phyloP scores from a whole-genome alignment of 1,140 invertebrate species.

The Zaprionus davidi region DNA sequence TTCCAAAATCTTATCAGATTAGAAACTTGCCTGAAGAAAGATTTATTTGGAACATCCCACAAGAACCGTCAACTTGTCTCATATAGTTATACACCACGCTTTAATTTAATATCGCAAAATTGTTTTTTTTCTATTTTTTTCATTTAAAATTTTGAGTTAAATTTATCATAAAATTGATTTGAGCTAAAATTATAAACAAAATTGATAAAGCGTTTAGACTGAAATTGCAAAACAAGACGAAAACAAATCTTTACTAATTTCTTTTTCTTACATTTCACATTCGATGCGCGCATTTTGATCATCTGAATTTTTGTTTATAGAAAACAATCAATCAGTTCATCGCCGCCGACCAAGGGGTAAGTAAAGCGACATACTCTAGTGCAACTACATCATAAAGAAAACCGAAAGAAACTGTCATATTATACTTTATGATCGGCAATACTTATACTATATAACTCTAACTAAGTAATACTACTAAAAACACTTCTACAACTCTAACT shows the following conservation, averaged over 20 bases:
- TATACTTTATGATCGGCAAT: background rate
- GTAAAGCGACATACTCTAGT: conserved; percentile 33
- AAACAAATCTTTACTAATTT: conserved; percentile 73
- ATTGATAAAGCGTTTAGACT: conserved; percentile 10
- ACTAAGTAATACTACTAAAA: conserved; percentile 20
- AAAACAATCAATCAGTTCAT: conserved; percentile 82
- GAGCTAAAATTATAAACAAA: background rate
- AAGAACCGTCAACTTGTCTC: background rate
- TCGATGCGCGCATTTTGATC: conserved; percentile 73
- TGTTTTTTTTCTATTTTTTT: background rate
- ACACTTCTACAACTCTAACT: conserved; percentile 31
- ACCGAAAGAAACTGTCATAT: background rate
- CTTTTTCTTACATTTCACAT: conserved; percentile 78
- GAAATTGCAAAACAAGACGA: conserved; percentile 16
- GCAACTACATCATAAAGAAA: background rate
- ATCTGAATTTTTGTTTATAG: conserved; percentile 79
- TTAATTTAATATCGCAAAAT: conserved; percentile 12
- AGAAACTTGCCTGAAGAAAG: background rate
- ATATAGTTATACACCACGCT: conserved; percentile 1
- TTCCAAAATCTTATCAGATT: background rate
- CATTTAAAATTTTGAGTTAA: background rate
- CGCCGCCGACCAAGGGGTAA: conserved; percentile 74
- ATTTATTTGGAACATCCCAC: background rate
- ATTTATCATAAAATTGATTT: conserved; percentile 6
- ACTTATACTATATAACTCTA: conserved; percentile 6